A percentile compares a stretch with the other conserved stretches of the same genome.
Evolutionary conservation across 2,888 invertebrate genomes (phyloP).

Genomic region (Standfussiana lucernea): DNA sequence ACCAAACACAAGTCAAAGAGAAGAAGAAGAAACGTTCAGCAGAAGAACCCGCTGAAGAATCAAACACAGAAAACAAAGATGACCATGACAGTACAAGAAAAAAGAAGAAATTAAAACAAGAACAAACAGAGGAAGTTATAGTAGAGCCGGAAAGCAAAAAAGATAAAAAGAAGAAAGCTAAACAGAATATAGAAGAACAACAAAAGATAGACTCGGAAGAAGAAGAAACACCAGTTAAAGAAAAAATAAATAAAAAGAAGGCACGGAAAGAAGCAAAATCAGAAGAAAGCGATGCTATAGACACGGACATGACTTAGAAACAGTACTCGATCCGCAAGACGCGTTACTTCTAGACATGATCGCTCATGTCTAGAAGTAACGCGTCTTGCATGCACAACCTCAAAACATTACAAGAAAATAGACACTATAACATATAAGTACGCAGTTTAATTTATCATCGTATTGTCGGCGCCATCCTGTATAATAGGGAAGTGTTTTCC

Average conservation of each 20-base stretch:
- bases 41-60: constrained; percentile 21
- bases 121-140: constrained; percentile 36
- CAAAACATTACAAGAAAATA: constrained; percentile 79
- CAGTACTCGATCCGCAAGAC: constrained; percentile 78
- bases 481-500: not conserved
- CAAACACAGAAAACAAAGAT: constrained; percentile 14
- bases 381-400: constrained; percentile 78
- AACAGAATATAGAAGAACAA: constrained; percentile 32
- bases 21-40: constrained; percentile 32
- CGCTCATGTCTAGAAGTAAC: no score
- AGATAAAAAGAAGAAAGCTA: constrained; percentile 57
- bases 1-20: constrained; percentile 31
- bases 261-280: constrained; percentile 49
- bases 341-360: constrained; percentile 78
- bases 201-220: constrained; percentile 16
- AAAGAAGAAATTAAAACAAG: constrained; percentile 20
- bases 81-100: constrained; percentile 16
- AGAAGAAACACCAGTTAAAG: constrained; percentile 26
- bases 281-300: constrained; percentile 84
- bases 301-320: constrained; percentile 81
- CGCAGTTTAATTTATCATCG: no score
- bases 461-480: no score
- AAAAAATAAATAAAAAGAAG: constrained; percentile 51
- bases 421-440: no score
- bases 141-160: constrained; percentile 47